Evolutionary conservation across 2,888 invertebrate genomes (phyloP).

Genomic region (Chouioia cunea): DNA sequence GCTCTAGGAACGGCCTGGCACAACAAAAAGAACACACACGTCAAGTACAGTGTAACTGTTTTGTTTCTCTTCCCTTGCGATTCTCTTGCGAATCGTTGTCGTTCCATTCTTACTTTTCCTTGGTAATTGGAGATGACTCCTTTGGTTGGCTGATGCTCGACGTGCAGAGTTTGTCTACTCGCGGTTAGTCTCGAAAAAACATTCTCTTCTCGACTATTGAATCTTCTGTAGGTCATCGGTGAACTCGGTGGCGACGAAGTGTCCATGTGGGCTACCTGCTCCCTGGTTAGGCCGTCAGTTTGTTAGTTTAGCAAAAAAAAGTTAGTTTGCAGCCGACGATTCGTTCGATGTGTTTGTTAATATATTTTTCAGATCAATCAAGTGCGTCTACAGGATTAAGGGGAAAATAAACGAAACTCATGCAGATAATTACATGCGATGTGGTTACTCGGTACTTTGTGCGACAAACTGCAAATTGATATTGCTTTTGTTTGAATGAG

Average conservation of each 20-base stretch:
- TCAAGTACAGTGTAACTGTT: too few species aligned
- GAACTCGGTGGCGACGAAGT: slow-evolving; percentile 75
- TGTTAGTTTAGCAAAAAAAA: slow-evolving; percentile 52
- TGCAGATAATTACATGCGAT: slow-evolving; percentile 27
- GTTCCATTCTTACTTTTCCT: slow-evolving; percentile 73
- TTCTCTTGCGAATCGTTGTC: too few species aligned
- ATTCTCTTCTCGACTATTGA: slow-evolving; percentile 75
- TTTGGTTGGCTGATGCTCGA: slow-evolving; percentile 68
- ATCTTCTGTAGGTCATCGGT: slow-evolving; percentile 71
- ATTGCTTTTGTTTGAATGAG: background rate
- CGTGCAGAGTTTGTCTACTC: slow-evolving; percentile 69
- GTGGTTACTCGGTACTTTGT: background rate
- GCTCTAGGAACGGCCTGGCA: slow-evolving; percentile 70
- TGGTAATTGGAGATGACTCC: slow-evolving; percentile 73
- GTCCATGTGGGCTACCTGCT: slow-evolving; percentile 71
- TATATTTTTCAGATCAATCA: slow-evolving; percentile 16
- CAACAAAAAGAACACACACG: slow-evolving; percentile 39
- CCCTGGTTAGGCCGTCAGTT: slow-evolving; percentile 68
- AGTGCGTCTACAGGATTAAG: background rate
- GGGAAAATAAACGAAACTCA: slow-evolving; percentile 12
- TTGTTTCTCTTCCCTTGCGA: too few species aligned
- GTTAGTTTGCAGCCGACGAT: slow-evolving; percentile 40
- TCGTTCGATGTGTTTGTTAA: slow-evolving; percentile 30
- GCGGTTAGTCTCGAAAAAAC: slow-evolving; percentile 83
- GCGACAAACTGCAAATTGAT: slow-evolving; percentile 15